A percentile compares a stretch with the other conserved stretches of the same genome.
phyloP scores from a whole-genome alignment of 2,797 vertebrate species.

The Vultur gryphus region DNA sequence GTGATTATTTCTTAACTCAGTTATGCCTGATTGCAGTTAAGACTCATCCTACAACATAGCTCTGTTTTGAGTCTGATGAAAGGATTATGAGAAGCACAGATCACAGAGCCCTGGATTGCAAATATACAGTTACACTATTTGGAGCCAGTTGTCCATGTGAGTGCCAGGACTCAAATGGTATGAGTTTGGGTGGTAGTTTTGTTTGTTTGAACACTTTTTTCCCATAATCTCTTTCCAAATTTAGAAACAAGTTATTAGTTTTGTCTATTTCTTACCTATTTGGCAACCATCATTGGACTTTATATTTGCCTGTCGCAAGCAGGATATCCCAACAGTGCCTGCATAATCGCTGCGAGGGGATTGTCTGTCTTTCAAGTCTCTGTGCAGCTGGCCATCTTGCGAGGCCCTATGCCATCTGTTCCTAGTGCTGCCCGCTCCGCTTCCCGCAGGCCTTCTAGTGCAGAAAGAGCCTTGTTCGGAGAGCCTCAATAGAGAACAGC shows the following conservation, averaged over 20 bases:
- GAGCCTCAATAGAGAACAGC: background rate
- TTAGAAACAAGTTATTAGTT: background rate
- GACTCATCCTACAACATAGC: background rate
- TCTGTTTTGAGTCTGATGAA: background rate
- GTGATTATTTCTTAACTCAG: background rate
- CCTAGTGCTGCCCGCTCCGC: background rate
- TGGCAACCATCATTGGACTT: background rate
- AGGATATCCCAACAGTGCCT: background rate
- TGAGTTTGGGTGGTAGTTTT: background rate
- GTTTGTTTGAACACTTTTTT: background rate
- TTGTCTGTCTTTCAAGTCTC: background rate
- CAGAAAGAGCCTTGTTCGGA: background rate
- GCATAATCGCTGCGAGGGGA: background rate
- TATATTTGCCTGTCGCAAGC: background rate
- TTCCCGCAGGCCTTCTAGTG: background rate
- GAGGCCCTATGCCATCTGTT: slow-evolving; percentile 2
- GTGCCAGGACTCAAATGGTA: background rate
- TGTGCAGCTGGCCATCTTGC: background rate
- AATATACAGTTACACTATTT: background rate
- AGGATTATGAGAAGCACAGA: background rate
- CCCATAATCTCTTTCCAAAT: background rate
- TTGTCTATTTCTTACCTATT: background rate
- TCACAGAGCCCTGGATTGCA: background rate
- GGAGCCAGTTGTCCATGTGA: background rate
- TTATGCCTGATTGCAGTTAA: background rate